A percentile compares a stretch with the other conserved stretches of the same genome.
These are phyloP conservation scores for Melanostigma gelatinosum DNA, from an alignment of 2,113 vertebrate genomes.

Conservation along the genomic window DNA sequence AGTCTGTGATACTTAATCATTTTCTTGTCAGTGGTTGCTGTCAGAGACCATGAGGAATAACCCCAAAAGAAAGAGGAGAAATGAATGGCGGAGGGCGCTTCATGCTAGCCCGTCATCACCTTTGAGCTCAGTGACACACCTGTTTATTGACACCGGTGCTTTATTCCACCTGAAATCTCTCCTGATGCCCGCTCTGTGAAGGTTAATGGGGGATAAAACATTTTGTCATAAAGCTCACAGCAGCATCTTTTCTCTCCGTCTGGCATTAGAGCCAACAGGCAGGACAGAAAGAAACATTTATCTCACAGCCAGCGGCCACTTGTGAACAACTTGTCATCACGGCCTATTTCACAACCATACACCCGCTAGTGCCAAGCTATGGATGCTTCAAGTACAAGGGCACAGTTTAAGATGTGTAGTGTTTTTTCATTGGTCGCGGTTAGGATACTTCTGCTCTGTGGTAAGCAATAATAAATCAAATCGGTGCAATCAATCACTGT, in stretches of 20 bases:
- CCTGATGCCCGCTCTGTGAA: conserved; percentile 68
- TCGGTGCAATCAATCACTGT: background rate
- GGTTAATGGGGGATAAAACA: conserved; percentile 80
- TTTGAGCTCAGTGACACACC: conserved; percentile 57
- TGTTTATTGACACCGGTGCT: conserved; percentile 61
- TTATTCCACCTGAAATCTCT: conserved; percentile 68
- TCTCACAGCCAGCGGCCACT: conserved; percentile 64
- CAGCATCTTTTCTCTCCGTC: conserved; percentile 52
- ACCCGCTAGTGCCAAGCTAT: conserved; percentile 38
- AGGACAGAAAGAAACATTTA: conserved; percentile 60
- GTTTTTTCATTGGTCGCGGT: conserved; percentile 4
- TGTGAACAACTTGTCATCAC: conserved; percentile 72
- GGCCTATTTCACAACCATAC: conserved; percentile 69
- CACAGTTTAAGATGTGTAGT: conserved; percentile 41
- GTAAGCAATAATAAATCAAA: conserved; percentile 10
- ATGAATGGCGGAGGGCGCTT: conserved; percentile 58
- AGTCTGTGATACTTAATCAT: conserved; percentile 71
- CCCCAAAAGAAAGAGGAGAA: conserved; percentile 69
- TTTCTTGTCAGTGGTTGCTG: conserved; percentile 74
- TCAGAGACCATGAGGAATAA: conserved; percentile 67
- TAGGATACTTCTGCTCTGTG: conserved; percentile 3
- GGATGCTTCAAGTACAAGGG: conserved; percentile 56
- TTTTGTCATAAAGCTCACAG: conserved; percentile 76
- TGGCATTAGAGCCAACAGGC: conserved; percentile 56
- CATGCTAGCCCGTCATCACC: conserved; percentile 37